phyloP scores from a whole-genome alignment of 2,113 vertebrate genomes.

The human region DNA sequence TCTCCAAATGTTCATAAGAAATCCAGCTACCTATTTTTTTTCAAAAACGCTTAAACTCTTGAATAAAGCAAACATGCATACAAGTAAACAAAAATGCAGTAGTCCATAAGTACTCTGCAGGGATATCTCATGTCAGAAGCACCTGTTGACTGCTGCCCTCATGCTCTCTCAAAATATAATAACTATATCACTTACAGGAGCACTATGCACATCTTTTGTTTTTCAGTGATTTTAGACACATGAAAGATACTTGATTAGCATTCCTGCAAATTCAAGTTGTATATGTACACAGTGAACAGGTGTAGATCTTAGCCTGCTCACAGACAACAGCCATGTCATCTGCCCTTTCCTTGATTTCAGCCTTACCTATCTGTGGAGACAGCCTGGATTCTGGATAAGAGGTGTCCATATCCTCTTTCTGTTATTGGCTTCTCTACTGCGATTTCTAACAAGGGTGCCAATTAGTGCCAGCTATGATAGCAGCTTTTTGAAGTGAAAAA shows the following conservation, averaged over 20 bases:
- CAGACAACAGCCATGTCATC: background rate
- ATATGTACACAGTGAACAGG: background rate
- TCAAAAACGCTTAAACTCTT: background rate
- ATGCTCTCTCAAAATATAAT: background rate
- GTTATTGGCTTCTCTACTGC: constrained; percentile 51
- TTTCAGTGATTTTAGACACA: background rate
- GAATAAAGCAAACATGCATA: background rate
- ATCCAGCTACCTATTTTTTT: background rate
- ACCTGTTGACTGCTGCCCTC: background rate
- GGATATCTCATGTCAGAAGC: background rate
- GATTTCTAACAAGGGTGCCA: constrained; percentile 66
- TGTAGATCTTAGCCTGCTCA: background rate
- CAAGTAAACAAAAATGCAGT: background rate
- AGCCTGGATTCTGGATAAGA: constrained; percentile 32
- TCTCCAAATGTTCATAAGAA: constrained; percentile 17
- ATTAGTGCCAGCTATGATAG: constrained; percentile 63
- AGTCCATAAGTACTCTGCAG: background rate
- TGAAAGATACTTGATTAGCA: constrained; percentile 35
- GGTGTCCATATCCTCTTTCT: constrained; percentile 43
- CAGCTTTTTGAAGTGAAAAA: constrained; percentile 54
- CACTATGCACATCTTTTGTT: background rate
- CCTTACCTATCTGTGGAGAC: constrained; percentile 48
- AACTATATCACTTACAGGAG: background rate
- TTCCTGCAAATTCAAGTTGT: constrained; percentile 43
- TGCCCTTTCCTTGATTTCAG: constrained; percentile 25